Evolutionary conservation across 2,113 vertebrate genomes (phyloP).

Genomic region (Rhinoptilus africanus): DNA sequence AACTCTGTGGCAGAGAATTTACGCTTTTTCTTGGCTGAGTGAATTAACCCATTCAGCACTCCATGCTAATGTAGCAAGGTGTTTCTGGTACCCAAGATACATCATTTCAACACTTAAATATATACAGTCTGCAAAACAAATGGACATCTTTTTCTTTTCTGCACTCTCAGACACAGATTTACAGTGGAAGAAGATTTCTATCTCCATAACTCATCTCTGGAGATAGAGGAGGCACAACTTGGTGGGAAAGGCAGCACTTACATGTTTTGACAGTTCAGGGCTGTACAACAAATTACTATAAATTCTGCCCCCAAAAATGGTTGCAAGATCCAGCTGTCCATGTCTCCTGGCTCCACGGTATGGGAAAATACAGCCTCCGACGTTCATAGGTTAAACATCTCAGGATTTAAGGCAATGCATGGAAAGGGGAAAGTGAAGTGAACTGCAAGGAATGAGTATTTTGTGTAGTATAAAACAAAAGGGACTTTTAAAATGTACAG

Average conservation of each 20-base stretch:
- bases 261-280: background rate
- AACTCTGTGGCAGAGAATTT: background rate
- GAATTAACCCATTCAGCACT: background rate
- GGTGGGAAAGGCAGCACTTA: background rate
- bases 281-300: background rate
- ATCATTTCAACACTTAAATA: background rate
- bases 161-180: background rate
- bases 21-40: background rate
- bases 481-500: fast-evolving
- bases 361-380: background rate
- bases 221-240: background rate
- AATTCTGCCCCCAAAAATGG: background rate
- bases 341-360: background rate
- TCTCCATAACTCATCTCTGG: background rate
- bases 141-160: background rate
- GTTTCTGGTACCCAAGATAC: background rate
- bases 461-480: background rate
- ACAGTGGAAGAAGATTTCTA: background rate
- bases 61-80: background rate
- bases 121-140: background rate
- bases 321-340: background rate
- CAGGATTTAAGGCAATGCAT: background rate
- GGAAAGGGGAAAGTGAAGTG: background rate
- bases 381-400: background rate
- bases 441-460: background rate